phyloP scores from a whole-genome alignment of 2,797 vertebrate species.

The Chiroxiphia lanceolata region DNA sequence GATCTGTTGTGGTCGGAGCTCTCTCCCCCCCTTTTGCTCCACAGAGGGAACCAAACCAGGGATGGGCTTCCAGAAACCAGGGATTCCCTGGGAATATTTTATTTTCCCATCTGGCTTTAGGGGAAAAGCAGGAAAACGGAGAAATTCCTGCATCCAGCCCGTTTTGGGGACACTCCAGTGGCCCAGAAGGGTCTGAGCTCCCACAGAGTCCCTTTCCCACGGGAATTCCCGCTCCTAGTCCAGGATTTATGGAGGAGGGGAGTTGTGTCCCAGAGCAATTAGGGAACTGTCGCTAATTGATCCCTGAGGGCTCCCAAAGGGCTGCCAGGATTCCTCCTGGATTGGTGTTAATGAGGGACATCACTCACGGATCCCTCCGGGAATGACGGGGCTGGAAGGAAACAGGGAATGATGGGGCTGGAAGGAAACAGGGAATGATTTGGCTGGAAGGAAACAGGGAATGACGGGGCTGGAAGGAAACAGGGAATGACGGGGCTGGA shows the following conservation, averaged over 20 bases:
- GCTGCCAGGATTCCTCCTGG: background rate
- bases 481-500: too few species aligned
- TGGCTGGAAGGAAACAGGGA: too few species aligned
- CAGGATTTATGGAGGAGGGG: background rate
- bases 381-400: too few species aligned
- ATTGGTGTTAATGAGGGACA: background rate
- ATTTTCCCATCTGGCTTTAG: background rate
- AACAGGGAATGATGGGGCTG: too few species aligned
- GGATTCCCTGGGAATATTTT: background rate
- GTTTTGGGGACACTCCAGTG: background rate
- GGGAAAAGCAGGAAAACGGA: background rate
- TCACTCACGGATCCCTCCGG: background rate
- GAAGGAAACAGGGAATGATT: too few species aligned
- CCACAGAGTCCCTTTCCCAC: background rate
- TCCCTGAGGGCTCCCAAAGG: background rate
- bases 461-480: too few species aligned
- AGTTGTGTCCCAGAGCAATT: background rate
- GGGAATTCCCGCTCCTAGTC: background rate
- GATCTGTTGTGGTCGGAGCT: too few species aligned
- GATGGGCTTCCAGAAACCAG: too few species aligned
- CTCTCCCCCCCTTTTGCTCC: background rate
- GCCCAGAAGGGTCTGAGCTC: background rate
- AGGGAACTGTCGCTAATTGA: background rate
- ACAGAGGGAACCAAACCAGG: background rate
- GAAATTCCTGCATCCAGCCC: background rate